These are phyloP conservation scores for Zenarchopterus dispar DNA, from an alignment of 2,797 vertebrate species.

Conservation along the genomic window DNA sequence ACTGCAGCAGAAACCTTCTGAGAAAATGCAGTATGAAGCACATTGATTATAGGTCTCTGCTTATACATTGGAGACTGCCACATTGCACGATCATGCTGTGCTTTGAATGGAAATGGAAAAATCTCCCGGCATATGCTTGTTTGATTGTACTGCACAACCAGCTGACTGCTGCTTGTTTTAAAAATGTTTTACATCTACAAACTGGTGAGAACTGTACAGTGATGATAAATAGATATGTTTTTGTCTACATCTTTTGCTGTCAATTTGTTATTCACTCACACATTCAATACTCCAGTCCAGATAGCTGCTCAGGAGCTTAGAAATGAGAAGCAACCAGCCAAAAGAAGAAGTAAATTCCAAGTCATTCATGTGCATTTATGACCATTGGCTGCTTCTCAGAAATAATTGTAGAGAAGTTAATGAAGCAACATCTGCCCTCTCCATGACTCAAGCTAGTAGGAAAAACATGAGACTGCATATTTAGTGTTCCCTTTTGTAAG, in stretches of 20 bases:
- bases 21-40: slow-evolving; percentile 55
- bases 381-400: slow-evolving; percentile 35
- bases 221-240: slow-evolving; percentile 27
- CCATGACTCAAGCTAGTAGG: slow-evolving; percentile 31
- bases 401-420: slow-evolving; percentile 45
- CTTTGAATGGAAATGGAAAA: slow-evolving; percentile 55
- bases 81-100: slow-evolving; percentile 45
- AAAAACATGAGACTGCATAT: slow-evolving; percentile 36
- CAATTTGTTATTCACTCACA: slow-evolving; percentile 50
- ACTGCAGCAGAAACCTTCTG: slow-evolving; percentile 45
- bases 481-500: slow-evolving; percentile 12
- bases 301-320: slow-evolving; percentile 40
- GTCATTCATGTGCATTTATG: slow-evolving; percentile 11
- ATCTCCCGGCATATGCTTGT: slow-evolving; percentile 38
- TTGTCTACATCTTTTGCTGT: slow-evolving; percentile 20
- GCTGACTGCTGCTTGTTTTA: slow-evolving; percentile 62
- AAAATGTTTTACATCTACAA: slow-evolving; percentile 32
- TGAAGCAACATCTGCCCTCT: slow-evolving; percentile 52
- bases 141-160: slow-evolving; percentile 59
- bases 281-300: slow-evolving; percentile 32
- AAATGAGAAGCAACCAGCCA: slow-evolving; percentile 40
- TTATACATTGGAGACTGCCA: slow-evolving; percentile 54
- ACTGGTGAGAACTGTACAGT: slow-evolving; percentile 23
- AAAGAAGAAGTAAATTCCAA: slow-evolving; percentile 40
- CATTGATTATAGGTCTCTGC: slow-evolving; percentile 67